phyloP scores from a whole-genome alignment of 2,113 vertebrate genomes.

The Rhineura floridana region DNA sequence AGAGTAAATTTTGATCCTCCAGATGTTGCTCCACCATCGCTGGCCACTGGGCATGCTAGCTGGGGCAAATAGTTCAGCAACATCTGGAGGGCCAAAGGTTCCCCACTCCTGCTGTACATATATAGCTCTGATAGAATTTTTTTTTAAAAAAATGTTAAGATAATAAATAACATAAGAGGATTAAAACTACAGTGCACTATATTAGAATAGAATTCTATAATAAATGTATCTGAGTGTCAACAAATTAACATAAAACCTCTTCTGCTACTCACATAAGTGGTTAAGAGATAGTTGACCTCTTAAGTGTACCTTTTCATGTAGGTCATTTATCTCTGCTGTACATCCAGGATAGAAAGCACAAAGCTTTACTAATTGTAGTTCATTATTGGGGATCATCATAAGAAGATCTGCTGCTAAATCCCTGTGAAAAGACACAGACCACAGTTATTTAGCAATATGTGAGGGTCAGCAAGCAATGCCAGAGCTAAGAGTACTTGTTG shows the following conservation, averaged over 20 bases:
- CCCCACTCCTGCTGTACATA: too few species aligned
- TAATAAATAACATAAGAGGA: not conserved
- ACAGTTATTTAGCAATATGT: constrained; percentile 30
- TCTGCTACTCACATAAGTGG: constrained; percentile 16
- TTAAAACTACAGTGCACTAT: not conserved
- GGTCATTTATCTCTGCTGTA: constrained; percentile 82
- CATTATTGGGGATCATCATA: constrained; percentile 88
- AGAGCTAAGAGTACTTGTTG: constrained; percentile 4
- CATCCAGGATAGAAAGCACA: constrained; percentile 92
- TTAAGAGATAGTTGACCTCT: constrained; percentile 3
- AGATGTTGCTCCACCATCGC: too few species aligned
- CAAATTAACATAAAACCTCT: constrained; percentile 9
- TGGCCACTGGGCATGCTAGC: too few species aligned
- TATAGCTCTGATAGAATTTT: not conserved
- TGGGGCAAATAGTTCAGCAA: too few species aligned
- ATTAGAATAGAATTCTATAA: not conserved
- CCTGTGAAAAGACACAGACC: constrained; percentile 74
- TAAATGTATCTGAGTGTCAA: constrained; percentile 17
- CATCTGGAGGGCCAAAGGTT: too few species aligned
- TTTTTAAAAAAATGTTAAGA: too few species aligned
- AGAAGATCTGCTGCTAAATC: constrained; percentile 89
- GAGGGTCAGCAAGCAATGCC: not conserved
- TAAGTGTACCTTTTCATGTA: constrained; percentile 84
- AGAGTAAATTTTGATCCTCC: not conserved
- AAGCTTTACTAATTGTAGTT: constrained; percentile 86